These are phyloP conservation scores for Ovibos moschatus DNA, from an alignment of 2,113 vertebrate genomes.

Conservation along the genomic window DNA sequence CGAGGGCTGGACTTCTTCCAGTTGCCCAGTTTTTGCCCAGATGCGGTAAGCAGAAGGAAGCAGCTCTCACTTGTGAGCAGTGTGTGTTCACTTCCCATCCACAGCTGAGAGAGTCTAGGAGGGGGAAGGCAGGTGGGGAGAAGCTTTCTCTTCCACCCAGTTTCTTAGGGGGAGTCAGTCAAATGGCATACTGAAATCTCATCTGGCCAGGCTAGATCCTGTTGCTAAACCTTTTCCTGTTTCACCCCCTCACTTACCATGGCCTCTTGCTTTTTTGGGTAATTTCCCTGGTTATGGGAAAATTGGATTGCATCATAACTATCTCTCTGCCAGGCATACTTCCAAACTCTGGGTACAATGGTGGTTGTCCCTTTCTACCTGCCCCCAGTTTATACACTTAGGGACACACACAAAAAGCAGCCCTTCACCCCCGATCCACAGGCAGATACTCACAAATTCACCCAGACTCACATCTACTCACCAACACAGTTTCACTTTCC, in stretches of 20 bases:
- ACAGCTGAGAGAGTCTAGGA: neutral
- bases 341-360: neutral
- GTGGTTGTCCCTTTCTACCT: neutral
- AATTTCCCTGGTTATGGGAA: constrained; percentile 24
- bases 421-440: neutral
- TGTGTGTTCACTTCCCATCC: neutral
- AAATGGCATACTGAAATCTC: neutral
- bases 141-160: neutral
- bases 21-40: constrained; percentile 87
- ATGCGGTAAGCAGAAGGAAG: constrained; percentile 85
- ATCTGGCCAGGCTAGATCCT: neutral
- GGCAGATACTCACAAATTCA: neutral
- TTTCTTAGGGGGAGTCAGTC: neutral
- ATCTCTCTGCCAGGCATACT: neutral
- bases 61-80: neutral
- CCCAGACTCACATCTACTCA: neutral
- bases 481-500: constrained; percentile 29
- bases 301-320: neutral
- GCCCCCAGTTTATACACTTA: neutral
- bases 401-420: neutral
- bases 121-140: neutral
- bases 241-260: neutral
- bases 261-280: constrained; percentile 26
- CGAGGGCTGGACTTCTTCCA: constrained; percentile 92
- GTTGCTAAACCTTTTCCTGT: neutral